phyloP scores from a whole-genome alignment of 2,113 vertebrate species.

The Colaptes auratus region DNA sequence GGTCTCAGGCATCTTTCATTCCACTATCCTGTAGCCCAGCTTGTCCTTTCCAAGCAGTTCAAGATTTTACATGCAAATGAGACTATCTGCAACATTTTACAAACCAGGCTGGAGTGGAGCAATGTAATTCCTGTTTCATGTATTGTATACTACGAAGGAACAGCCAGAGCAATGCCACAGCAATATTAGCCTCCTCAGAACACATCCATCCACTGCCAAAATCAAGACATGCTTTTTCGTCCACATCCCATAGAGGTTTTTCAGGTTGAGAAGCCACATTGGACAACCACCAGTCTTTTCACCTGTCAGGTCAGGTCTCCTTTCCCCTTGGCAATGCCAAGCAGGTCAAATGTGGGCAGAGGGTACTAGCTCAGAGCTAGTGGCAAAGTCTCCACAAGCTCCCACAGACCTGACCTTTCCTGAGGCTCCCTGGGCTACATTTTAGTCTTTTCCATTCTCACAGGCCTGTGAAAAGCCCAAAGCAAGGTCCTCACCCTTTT shows the following conservation, averaged over 20 bases:
- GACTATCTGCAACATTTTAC: neutral
- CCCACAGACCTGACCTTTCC: neutral
- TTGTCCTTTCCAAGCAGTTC: too few relatives aligned
- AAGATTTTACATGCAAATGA: neutral
- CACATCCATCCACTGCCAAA: neutral
- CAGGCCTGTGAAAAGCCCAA: neutral
- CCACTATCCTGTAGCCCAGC: too few relatives aligned
- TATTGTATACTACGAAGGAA: neutral
- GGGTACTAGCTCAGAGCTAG: neutral
- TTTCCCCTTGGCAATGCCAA: accelerated
- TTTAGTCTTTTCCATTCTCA: neutral
- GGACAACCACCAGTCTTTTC: neutral
- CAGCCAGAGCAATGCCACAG: neutral
- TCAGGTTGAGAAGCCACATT: accelerated
- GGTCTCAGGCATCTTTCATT: too few relatives aligned
- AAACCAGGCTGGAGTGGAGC: neutral
- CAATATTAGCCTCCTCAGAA: neutral
- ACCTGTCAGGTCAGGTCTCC: neutral
- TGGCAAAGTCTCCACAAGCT: accelerated
- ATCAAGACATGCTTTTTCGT: neutral
- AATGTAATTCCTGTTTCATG: neutral
- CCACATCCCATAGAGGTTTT: accelerated
- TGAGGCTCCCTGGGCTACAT: accelerated
- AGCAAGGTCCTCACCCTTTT: neutral
- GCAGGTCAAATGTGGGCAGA: accelerated